Base-by-base conservation (phyloP, 2,888 invertebrate species). In the Trachelus stipa region DNA sequence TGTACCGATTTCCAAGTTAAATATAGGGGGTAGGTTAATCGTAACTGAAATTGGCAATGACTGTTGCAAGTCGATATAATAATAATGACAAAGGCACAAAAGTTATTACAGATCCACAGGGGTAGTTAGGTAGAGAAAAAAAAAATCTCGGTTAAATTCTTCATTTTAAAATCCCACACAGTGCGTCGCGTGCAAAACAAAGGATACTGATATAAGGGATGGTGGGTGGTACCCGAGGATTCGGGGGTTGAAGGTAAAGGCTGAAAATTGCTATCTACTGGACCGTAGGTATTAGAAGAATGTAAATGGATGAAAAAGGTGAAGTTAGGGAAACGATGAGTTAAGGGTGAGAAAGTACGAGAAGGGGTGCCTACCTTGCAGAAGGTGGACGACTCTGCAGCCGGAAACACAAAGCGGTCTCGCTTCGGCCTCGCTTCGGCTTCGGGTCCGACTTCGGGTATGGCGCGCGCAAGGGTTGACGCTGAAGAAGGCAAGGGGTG, bases 331-430 rank as follows among this genome's bases (percentile, higher is more conserved):
- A 56, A 56, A 56, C 56, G 9, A 56, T 56, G 56, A 56, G 56
- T 23, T 23, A 56, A 56, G 56, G 56, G 56, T 56, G 56, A 56
- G 9, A 56, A 23, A 56, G 56, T 56, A 56, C 56, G 23, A 56
- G 56, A 56, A 56, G 56, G 56, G 56, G 23, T 56, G 56, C 56
- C 23, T 56, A 56, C 56, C 56, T 56, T 56, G 56, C 15, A 56
- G 56, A 23, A 56, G 56, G 23, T 23, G 56, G 56, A 56, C 56
- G 56, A 31, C 71, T 71, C 71, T 34, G 71, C 71, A 71, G 68
- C 75, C 76, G 79, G 73, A 76, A 79, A 74, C 76, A 73, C 79
- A 79, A 79, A 79, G 76, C 69, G 37, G 33, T 34, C 15, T 35
- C 23, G 74, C 74, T 68, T 75, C 71, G 71, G 71, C 31, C 33